Conservation (phyloP, 2,888 invertebrate genomes). For the Parthenolecanium corni region DNA sequence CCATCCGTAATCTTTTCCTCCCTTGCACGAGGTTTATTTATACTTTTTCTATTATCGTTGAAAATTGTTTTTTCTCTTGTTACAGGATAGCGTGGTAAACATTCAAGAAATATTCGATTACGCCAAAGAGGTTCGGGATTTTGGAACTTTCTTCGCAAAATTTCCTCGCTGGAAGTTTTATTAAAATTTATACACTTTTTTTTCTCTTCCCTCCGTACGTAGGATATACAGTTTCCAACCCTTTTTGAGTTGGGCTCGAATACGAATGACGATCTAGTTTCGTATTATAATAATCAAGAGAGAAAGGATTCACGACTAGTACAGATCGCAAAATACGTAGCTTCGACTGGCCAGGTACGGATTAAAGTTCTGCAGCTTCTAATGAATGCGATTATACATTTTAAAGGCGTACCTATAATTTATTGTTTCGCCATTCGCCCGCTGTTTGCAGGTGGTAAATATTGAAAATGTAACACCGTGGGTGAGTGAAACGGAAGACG, state of each 20-base stretch:
- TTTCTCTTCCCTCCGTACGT: conserved; percentile 25
- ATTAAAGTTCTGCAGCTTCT: too few species aligned
- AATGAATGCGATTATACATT: too few species aligned
- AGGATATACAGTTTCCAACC: conserved; percentile 56
- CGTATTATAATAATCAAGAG: conserved; percentile 47
- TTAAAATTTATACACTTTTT: neutral
- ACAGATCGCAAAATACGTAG: conserved; percentile 77
- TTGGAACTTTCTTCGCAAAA: neutral
- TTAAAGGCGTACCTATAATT: too few species aligned
- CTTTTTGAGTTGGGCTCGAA: conserved; percentile 71
- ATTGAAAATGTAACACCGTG: conserved; percentile 76
- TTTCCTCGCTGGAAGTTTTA: neutral
- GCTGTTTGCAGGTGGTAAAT: conserved; percentile 56
- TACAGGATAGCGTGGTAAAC: conserved; percentile 50
- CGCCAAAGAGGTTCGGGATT: conserved; percentile 25
- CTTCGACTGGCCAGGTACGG: conserved; percentile 56
- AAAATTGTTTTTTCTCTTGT: neutral
- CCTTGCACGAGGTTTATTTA: too few species aligned
- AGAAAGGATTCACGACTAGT: conserved; percentile 53
- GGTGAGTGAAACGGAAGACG: conserved; percentile 52
- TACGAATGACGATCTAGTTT: conserved; percentile 54
- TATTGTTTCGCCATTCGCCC: too few species aligned
- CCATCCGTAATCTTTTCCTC: too few species aligned
- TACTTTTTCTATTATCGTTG: too few species aligned
- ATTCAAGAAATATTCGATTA: conserved; percentile 54